Evolutionary conservation across 2,888 invertebrate species (phyloP).

Genomic region (Helleia helle): DNA sequence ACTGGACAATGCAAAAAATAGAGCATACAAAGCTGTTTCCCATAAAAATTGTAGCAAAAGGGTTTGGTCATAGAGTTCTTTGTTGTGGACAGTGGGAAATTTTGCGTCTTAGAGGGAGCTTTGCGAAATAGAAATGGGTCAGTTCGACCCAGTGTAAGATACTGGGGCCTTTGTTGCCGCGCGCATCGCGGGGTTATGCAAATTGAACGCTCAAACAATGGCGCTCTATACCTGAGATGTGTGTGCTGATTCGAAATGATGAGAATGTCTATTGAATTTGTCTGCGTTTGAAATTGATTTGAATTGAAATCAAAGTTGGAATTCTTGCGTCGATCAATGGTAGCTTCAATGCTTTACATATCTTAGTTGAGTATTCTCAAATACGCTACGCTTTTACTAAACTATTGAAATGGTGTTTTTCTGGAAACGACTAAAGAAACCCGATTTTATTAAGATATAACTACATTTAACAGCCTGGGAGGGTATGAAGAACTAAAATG

Average conservation of each 20-base stretch:
- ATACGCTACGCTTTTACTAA: too few relatives aligned
- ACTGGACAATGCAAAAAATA: conserved; percentile 70
- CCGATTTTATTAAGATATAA: too few relatives aligned
- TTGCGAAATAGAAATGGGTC: conserved; percentile 56
- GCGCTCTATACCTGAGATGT: conserved; percentile 33
- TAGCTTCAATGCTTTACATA: too few relatives aligned
- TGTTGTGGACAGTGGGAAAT: conserved; percentile 67
- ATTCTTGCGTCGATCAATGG: too few relatives aligned
- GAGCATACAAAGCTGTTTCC: conserved; percentile 64
- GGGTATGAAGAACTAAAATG: too few relatives aligned
- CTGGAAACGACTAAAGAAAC: too few relatives aligned
- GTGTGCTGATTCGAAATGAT: conserved; percentile 25
- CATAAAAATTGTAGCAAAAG: conserved; percentile 64
- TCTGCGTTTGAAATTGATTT: conserved; percentile 10
- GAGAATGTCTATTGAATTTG: conserved; percentile 15
- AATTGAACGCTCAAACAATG: conserved; percentile 48
- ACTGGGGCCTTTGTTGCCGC: conserved; percentile 39
- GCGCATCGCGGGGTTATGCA: conserved; percentile 57
- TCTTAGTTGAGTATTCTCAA: too few relatives aligned
- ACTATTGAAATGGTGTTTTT: too few relatives aligned
- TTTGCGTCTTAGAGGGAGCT: conserved; percentile 48
- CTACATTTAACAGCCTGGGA: too few relatives aligned
- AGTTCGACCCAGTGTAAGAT: conserved; percentile 47
- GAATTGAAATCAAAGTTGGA: background rate
- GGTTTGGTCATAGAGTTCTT: conserved; percentile 52